Percentiles rank a stretch among this genome's conserved stretches.
Conservation (phyloP, 2,113 vertebrate species). For the Junco hyemalis region DNA sequence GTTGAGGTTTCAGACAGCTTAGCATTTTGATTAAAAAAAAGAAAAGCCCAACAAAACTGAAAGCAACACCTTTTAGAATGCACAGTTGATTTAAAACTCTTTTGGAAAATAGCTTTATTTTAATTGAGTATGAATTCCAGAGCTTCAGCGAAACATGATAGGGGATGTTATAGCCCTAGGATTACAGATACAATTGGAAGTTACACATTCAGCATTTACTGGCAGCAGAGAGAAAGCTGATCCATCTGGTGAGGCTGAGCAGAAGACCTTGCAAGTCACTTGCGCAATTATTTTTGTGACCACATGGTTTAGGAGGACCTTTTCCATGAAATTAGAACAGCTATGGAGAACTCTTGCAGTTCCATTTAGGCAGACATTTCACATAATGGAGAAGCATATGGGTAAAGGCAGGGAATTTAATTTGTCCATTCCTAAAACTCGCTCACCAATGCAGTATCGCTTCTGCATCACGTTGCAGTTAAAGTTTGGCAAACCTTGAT, state of each 20-base stretch:
- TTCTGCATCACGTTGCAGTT: conserved; percentile 59
- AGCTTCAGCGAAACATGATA: not conserved
- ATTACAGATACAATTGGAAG: conserved; percentile 48
- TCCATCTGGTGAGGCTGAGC: conserved; percentile 20
- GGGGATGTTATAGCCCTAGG: not conserved
- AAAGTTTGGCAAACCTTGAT: conserved; percentile 27
- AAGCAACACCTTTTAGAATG: not conserved
- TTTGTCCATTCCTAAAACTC: not conserved
- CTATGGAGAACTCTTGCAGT: not conserved
- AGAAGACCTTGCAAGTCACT: conserved; percentile 7
- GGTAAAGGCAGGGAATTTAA: not conserved
- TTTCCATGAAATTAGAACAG: not conserved
- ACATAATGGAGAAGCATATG: not conserved
- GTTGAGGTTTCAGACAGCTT: not conserved
- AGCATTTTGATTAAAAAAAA: not conserved
- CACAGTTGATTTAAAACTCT: not conserved
- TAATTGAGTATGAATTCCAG: conserved; percentile 8
- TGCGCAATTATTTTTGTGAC: not conserved
- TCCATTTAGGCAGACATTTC: not conserved
- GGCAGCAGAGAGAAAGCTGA: conserved; percentile 32
- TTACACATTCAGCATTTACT: conserved; percentile 28
- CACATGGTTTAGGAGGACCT: not conserved
- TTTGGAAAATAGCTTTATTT: conserved; percentile 5
- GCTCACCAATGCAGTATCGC: not conserved
- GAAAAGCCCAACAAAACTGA: not conserved